These are phyloP conservation scores for Lissonota sp. DNA, from an alignment of 2,888 invertebrate genomes.

Conservation along the genomic window DNA sequence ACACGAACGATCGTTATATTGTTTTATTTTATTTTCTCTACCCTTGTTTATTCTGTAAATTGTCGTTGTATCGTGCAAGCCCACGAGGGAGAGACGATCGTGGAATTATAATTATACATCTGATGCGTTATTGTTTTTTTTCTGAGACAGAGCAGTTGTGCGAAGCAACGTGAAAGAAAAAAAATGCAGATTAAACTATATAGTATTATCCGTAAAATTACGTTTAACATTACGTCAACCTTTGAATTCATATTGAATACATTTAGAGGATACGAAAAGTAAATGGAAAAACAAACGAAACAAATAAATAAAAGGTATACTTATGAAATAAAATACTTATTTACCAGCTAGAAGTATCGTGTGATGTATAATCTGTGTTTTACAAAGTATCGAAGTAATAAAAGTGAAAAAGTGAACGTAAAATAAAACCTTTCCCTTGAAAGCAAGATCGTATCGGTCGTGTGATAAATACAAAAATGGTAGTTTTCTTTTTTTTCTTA, in stretches of 20 bases:
- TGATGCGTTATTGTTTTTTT: too few relatives aligned
- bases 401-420: slow-evolving; percentile 74
- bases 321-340: slow-evolving; percentile 72
- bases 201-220: slow-evolving; percentile 74
- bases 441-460: neutral
- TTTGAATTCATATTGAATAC: slow-evolving; percentile 72
- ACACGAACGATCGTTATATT: slow-evolving; percentile 53
- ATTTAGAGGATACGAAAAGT: slow-evolving; percentile 33
- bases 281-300: slow-evolving; percentile 39
- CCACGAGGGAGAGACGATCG: slow-evolving; percentile 61
- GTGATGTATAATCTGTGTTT: slow-evolving; percentile 82
- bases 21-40: slow-evolving; percentile 58
- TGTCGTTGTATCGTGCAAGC: slow-evolving; percentile 69
- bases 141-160: slow-evolving; percentile 25
- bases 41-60: slow-evolving; percentile 72
- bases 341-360: slow-evolving; percentile 79
- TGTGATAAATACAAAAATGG: neutral
- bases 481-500: slow-evolving; percentile 48
- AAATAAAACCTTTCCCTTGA: slow-evolving; percentile 19
- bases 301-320: slow-evolving; percentile 63
- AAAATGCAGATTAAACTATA: slow-evolving; percentile 54
- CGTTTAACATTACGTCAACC: slow-evolving; percentile 74
- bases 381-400: slow-evolving; percentile 77
- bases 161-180: slow-evolving; percentile 14
- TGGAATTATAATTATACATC: slow-evolving; percentile 34